phyloP scores from a whole-genome alignment of 2,888 invertebrate genomes.

The Unio pictorum region DNA sequence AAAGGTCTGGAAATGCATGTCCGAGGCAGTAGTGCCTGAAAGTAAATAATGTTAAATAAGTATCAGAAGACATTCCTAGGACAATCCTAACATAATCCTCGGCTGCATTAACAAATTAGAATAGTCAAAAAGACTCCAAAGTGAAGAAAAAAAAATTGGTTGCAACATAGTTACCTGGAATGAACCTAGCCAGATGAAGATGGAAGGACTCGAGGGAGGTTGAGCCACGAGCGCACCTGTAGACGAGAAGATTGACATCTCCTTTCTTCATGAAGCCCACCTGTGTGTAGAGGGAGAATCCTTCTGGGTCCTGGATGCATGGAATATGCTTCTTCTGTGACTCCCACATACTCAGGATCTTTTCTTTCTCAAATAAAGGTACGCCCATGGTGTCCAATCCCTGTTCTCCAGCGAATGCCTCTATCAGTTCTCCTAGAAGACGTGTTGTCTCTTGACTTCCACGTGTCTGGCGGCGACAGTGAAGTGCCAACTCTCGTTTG shows the following conservation, averaged over 20 bases:
- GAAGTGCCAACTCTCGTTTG: slow-evolving; percentile 21
- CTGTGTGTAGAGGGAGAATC: slow-evolving; percentile 16
- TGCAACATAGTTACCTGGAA: slow-evolving; percentile 18
- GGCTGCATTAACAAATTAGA: neutral
- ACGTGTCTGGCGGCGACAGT: slow-evolving; percentile 31
- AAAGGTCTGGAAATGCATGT: slow-evolving; percentile 33
- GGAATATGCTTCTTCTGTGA: slow-evolving; percentile 24
- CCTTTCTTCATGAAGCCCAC: slow-evolving; percentile 26
- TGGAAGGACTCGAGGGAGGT: slow-evolving; percentile 42
- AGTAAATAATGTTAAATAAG: neutral
- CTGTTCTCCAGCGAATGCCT: slow-evolving; percentile 18
- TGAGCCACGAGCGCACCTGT: slow-evolving; percentile 35
- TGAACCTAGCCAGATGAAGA: slow-evolving; percentile 31
- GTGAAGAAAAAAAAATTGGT: too few species aligned
- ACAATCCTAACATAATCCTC: neutral
- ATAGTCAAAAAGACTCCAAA: too few species aligned
- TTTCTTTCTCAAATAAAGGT: slow-evolving; percentile 20
- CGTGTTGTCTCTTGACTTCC: slow-evolving; percentile 13
- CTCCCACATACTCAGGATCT: slow-evolving; percentile 17
- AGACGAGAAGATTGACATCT: slow-evolving; percentile 11
- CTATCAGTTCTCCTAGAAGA: slow-evolving; percentile 19
- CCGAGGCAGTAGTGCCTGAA: slow-evolving; percentile 30
- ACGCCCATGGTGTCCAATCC: slow-evolving; percentile 30
- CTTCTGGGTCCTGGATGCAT: slow-evolving; percentile 36
- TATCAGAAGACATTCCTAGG: too few species aligned